A percentile compares a stretch with the other conserved stretches of the same genome.
Evolutionary conservation across 2,113 vertebrate species (phyloP).

Genomic region (Phycodurus eques): DNA sequence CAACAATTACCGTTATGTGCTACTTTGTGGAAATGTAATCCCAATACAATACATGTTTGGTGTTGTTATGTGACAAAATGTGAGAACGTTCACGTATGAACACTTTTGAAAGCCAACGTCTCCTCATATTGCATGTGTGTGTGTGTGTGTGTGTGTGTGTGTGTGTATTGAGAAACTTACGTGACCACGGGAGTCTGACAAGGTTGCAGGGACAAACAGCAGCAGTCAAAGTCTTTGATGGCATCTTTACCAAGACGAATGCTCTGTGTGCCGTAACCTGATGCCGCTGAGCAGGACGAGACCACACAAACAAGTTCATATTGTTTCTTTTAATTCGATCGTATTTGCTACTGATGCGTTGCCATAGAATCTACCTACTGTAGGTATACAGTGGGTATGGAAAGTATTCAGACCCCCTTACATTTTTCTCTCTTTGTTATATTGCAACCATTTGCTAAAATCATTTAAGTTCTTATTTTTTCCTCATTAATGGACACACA

Average conservation of each 20-base stretch:
- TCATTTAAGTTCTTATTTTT: no score
- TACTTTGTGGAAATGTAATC: no score
- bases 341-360: background rate
- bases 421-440: no score
- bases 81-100: background rate
- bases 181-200: constrained; percentile 86
- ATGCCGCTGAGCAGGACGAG: constrained; percentile 72
- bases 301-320: background rate
- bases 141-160: background rate
- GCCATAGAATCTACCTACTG: no score
- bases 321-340: no score
- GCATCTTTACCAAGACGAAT: constrained; percentile 87
- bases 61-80: no score
- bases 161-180: constrained; percentile 59
- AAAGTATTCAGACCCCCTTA: no score
- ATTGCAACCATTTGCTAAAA: no score
- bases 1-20: no score
- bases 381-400: no score
- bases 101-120: background rate
- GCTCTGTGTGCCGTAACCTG: constrained; percentile 89
- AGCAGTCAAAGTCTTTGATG: constrained; percentile 92
- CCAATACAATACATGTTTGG: no score
- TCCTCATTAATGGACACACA: no score
- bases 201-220: constrained; percentile 86
- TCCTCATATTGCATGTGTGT: background rate